A percentile compares a stretch with the other conserved stretches of the same genome.
Evolutionary conservation across 2,888 invertebrate species (phyloP).

Genomic region (Euzetes globulus): DNA sequence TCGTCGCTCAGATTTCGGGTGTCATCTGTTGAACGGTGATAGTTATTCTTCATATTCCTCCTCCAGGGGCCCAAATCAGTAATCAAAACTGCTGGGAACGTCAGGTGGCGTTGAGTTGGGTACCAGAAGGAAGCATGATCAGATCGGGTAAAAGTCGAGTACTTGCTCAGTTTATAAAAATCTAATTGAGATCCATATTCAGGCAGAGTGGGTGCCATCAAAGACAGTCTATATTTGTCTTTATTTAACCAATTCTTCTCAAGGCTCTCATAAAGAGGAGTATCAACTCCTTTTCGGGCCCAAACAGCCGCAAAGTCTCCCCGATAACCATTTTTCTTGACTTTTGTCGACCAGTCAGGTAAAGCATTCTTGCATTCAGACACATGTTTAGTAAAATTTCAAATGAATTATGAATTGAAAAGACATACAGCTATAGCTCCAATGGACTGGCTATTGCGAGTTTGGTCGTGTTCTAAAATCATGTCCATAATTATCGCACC

Average conservation of each 20-base stretch:
- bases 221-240: slow-evolving; percentile 26
- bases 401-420: neutral
- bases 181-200: neutral
- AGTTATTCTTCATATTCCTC: slow-evolving; percentile 4
- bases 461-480: slow-evolving; percentile 41
- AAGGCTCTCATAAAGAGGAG: slow-evolving; percentile 3
- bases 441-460: neutral
- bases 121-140: slow-evolving; percentile 37
- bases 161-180: neutral
- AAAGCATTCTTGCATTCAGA: neutral
- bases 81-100: slow-evolving; percentile 31
- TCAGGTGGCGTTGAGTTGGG: slow-evolving; percentile 16
- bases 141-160: slow-evolving; percentile 33
- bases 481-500: slow-evolving; percentile 46
- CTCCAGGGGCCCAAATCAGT: slow-evolving; percentile 38
- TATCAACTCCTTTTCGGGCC: slow-evolving; percentile 29
- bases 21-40: slow-evolving; percentile 31
- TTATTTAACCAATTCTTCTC: slow-evolving; percentile 29
- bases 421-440: slow-evolving; percentile 4
- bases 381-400: neutral
- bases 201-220: slow-evolving; percentile 31
- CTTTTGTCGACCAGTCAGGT: slow-evolving; percentile 28
- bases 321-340: slow-evolving; percentile 27
- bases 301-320: slow-evolving; percentile 36
- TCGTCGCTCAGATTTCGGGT: slow-evolving; percentile 21